phyloP scores from a whole-genome alignment of 2,113 vertebrate species.

The Pseudorasbora parva region DNA sequence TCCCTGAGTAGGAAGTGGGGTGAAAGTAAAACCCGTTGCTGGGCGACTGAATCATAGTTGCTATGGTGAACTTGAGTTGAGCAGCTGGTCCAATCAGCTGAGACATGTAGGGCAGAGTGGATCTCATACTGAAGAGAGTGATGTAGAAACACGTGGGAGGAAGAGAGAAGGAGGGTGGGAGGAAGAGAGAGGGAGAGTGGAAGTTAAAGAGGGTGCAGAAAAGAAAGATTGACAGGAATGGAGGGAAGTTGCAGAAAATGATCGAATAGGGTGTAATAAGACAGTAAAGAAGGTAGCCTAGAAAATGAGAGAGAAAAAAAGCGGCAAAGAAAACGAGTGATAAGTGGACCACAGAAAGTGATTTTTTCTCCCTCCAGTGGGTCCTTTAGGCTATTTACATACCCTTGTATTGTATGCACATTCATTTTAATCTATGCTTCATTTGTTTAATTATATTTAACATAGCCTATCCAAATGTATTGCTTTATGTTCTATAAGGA shows the following conservation, averaged over 20 bases:
- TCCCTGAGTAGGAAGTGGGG: slow-evolving; percentile 55
- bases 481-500: background rate
- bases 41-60: slow-evolving; percentile 60
- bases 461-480: background rate
- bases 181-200: background rate
- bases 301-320: background rate
- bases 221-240: background rate
- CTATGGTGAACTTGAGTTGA: slow-evolving; percentile 60
- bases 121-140: slow-evolving; percentile 53
- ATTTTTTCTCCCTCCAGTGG: background rate
- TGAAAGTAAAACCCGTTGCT: slow-evolving; percentile 58
- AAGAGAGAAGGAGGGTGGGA: slow-evolving; percentile 35
- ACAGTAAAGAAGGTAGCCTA: background rate
- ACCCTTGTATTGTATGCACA: background rate
- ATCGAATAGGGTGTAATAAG: background rate
- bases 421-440: background rate
- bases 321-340: background rate
- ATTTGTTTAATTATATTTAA: background rate
- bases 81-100: slow-evolving; percentile 62
- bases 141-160: slow-evolving; percentile 55
- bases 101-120: slow-evolving; percentile 58
- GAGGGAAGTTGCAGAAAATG: slow-evolving; percentile 8
- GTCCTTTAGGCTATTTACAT: background rate
- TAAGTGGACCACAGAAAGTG: background rate
- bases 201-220: slow-evolving; percentile 17